Base-by-base conservation (phyloP, 2,888 invertebrate genomes). In the Callimorpha dominula region DNA sequence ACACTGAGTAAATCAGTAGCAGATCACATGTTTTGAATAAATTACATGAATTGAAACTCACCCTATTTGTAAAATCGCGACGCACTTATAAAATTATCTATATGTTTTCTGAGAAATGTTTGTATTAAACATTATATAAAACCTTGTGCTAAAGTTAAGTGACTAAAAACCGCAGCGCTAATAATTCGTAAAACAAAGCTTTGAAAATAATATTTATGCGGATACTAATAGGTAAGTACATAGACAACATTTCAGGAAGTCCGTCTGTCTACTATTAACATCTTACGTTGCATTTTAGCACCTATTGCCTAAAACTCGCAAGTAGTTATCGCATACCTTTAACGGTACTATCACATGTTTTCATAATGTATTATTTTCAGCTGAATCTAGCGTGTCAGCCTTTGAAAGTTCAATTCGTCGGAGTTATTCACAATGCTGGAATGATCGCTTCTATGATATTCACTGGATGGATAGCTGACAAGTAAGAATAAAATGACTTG, bases 381-480 rank as follows among this genome's bases (percentile, higher is more conserved):
- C 81, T 94, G 17, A 90, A 93, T 72, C 86, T 94, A 31, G 94
- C 91, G 3, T 95, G 95, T 73, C 88, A 94, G 66, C 88, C 92
- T 7, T 96, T 96, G 96, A 96, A 96, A 83, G 87, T 96, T 31
- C 94, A 96, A 8, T 84, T 96, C 63, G 95, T 96, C 6, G 96
- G 96, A 7, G 96, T 95, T 40, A 88, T 97, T 14, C 97, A 97
- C 83, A 97, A 96, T 81, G 90, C 96, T n/a, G 97, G 97, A 0
- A 96, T 97, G 91, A 96, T 97, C 73, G 89, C 96, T 15, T 97
- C 97, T 0, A 93, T 97, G 87, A 93, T 96, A 70, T 88, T 97
- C 31, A 92, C 96, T 43, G 97, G 97, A 78, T 95, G 96, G 86
- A 87, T 97, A 74, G 96, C 97, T 65, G 97, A 97, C 87, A 96